phyloP scores from a whole-genome alignment of 1,140 invertebrate genomes.

The Pseudobourletiella spinata region DNA sequence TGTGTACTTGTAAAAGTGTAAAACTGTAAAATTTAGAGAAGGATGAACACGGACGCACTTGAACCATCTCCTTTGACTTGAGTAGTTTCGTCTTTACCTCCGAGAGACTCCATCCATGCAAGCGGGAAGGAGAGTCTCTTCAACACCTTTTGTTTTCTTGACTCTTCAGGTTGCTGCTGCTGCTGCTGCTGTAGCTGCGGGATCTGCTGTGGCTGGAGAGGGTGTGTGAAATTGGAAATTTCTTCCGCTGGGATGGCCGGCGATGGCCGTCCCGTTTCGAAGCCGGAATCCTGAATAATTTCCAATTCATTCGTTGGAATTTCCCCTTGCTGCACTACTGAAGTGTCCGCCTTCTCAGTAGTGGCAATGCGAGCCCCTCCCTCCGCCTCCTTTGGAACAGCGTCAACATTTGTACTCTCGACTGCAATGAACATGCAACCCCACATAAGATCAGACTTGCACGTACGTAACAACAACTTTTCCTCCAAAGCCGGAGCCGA shows the following conservation, averaged over 20 bases:
- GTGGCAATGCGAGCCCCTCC: background rate
- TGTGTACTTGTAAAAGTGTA: background rate
- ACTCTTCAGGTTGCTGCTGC: slow-evolving; percentile 23
- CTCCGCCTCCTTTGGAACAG: background rate
- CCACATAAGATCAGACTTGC: background rate
- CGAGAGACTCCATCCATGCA: slow-evolving; percentile 67
- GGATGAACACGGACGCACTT: too few species aligned
- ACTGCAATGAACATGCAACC: background rate
- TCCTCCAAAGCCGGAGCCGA: too few species aligned
- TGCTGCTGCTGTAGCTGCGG: slow-evolving; percentile 3
- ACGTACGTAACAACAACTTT: background rate
- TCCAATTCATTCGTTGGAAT: slow-evolving; percentile 2
- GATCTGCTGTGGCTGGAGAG: too few species aligned
- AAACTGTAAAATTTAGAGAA: background rate
- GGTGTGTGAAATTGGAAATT: background rate
- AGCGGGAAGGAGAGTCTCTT: slow-evolving; percentile 85
- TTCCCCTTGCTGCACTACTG: background rate
- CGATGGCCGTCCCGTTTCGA: slow-evolving; percentile 18
- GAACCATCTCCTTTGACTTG: too few species aligned
- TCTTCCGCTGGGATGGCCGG: slow-evolving; percentile 2
- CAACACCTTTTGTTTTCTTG: slow-evolving; percentile 51
- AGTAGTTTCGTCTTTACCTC: too few species aligned
- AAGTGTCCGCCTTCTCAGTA: too few species aligned
- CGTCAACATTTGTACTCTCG: background rate
- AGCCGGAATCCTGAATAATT: slow-evolving; percentile 18